Percentiles rank a stretch among this genome's conserved stretches.
These are phyloP conservation scores for Propithecus deckenii DNA, from an alignment of 2,797 vertebrate genomes.

Conservation along the genomic window DNA sequence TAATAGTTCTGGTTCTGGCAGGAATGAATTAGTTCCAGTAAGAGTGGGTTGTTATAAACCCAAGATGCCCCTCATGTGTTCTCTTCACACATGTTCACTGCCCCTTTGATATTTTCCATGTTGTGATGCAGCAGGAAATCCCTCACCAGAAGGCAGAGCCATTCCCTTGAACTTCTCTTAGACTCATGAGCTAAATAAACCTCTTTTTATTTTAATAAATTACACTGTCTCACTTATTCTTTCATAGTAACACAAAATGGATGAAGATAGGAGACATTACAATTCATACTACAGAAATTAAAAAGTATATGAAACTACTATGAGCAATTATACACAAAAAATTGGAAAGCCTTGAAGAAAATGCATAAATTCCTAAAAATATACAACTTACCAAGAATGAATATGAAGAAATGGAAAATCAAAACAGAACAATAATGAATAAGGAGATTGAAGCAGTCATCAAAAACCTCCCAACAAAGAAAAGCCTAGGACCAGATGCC, in stretches of 20 bases:
- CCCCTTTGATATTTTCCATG: background rate
- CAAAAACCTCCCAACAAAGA: background rate
- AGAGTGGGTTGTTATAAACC: background rate
- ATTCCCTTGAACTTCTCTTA: background rate
- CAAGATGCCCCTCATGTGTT: background rate
- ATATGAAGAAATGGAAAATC: background rate
- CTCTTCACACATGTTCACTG: background rate
- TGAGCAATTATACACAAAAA: background rate
- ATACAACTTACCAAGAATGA: background rate
- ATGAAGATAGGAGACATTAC: background rate
- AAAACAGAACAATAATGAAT: background rate
- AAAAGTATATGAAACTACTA: background rate
- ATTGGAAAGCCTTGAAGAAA: background rate
- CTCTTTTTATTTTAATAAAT: background rate
- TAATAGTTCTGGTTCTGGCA: background rate
- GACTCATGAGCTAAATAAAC: background rate
- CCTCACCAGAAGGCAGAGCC: background rate
- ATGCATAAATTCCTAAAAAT: background rate
- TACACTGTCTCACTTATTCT: background rate
- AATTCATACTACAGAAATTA: background rate
- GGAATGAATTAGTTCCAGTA: background rate
- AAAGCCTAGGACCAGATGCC: background rate
- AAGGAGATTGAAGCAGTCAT: background rate
- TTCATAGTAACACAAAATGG: background rate
- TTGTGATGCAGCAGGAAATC: background rate